A percentile compares a stretch with the other conserved stretches of the same genome.
Evolutionary conservation across 2,113 vertebrate genomes (phyloP).

Genomic region (Saccopteryx leptura): DNA sequence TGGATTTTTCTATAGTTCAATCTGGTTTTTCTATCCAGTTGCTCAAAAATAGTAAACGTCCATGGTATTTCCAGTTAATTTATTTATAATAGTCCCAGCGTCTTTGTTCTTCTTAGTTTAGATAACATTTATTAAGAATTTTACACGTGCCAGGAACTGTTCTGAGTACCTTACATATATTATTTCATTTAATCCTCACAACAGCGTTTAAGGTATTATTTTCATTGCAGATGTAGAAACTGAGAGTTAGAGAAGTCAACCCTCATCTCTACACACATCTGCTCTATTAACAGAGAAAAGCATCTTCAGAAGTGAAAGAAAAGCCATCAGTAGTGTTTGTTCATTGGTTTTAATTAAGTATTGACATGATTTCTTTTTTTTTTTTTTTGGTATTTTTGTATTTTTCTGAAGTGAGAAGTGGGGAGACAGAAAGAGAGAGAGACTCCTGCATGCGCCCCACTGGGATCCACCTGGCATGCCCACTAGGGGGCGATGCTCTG

Average conservation of each 20-base stretch:
- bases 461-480: too few relatives aligned
- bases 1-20: slow-evolving; percentile 27
- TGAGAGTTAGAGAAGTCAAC: not conserved
- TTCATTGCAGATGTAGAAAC: slow-evolving; percentile 5
- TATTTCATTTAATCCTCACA: slow-evolving; percentile 36
- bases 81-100: not conserved
- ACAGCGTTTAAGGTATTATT: not conserved
- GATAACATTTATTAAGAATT: slow-evolving; percentile 54
- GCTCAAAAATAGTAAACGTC: slow-evolving; percentile 36
- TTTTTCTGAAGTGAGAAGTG: too few relatives aligned
- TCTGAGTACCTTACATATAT: not conserved
- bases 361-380: not conserved
- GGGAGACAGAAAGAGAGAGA: too few relatives aligned
- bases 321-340: not conserved
- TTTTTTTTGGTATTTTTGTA: too few relatives aligned
- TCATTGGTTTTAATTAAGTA: slow-evolving; percentile 29
- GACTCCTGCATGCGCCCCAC: too few relatives aligned
- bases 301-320: slow-evolving; percentile 32
- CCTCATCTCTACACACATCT: not conserved
- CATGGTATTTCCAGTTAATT: slow-evolving; percentile 29
- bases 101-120: slow-evolving; percentile 52
- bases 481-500: too few relatives aligned
- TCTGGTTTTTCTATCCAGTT: slow-evolving; percentile 5
- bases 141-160: not conserved
- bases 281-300: slow-evolving; percentile 35